Percentiles rank a stretch among this genome's conserved stretches.
Conservation (phyloP, 2,888 invertebrate genomes). For the Liodrosophila aerea region DNA sequence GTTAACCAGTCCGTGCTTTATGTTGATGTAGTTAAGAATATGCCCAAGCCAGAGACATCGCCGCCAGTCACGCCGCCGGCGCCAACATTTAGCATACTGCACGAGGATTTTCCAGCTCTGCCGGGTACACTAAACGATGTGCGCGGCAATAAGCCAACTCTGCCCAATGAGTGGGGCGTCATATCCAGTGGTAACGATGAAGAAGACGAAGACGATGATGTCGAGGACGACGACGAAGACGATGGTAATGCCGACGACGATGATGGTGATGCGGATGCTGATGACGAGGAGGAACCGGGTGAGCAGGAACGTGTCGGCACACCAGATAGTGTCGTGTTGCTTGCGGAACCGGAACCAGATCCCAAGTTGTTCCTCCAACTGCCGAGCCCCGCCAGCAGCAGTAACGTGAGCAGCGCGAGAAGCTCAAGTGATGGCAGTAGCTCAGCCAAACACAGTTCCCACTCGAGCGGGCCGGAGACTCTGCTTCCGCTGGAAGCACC, state of each 20-base stretch:
- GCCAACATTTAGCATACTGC: conserved; percentile 45
- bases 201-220: conserved; percentile 31
- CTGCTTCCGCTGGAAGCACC: too few species aligned
- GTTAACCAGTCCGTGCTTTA: conserved; percentile 31
- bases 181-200: too few species aligned
- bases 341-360: too few species aligned
- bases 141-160: conserved; percentile 51
- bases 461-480: too few species aligned
- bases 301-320: not conserved
- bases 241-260: not conserved
- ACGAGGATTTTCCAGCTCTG: conserved; percentile 60
- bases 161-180: too few species aligned
- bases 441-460: not conserved
- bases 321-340: conserved; percentile 3
- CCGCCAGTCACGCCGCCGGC: conserved; percentile 11
- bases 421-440: not conserved
- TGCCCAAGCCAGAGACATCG: conserved; percentile 19
- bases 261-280: not conserved
- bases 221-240: conserved; percentile 17
- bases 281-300: not conserved
- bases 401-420: not conserved
- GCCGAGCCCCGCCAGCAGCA: not conserved
- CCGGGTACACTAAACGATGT: conserved; percentile 35
- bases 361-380: too few species aligned
- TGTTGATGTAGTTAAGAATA: conserved; percentile 62